Conservation (phyloP, 2,888 invertebrate genomes). For the Drosophila pseudotalamancana region DNA sequence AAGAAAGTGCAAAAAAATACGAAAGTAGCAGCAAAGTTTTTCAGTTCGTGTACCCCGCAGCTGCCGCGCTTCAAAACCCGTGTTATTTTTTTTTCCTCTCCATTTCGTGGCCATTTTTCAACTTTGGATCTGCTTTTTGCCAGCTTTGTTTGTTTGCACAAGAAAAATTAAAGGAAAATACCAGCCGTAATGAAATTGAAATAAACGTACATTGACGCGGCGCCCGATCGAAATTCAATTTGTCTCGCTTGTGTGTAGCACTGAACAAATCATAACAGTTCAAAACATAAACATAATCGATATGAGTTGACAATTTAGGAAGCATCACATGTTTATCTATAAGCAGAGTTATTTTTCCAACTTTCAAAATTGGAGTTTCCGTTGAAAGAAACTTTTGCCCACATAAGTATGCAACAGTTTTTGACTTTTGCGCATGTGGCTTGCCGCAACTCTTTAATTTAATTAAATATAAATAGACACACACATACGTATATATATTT, state of each 20-base stretch:
- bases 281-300: not conserved
- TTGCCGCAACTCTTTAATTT: conserved; percentile 59
- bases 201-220: conserved; percentile 12
- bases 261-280: not conserved
- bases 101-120: conserved; percentile 41
- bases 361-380: conserved; percentile 8
- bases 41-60: conserved; percentile 39
- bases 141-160: conserved; percentile 57
- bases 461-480: conserved; percentile 64
- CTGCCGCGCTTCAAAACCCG: not conserved
- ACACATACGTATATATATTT: not conserved
- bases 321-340: not conserved
- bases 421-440: conserved; percentile 15
- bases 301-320: not conserved
- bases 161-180: conserved; percentile 70
- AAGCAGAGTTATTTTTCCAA: conserved; percentile 16
- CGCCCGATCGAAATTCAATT: conserved; percentile 28
- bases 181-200: conserved; percentile 57
- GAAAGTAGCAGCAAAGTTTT: conserved; percentile 54
- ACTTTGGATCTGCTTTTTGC: conserved; percentile 35
- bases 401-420: conserved; percentile 58
- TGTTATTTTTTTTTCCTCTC: not conserved
- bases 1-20: conserved; percentile 12
- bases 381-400: conserved; percentile 32
- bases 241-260: conserved; percentile 17